Evolutionary conservation across 2,797 vertebrate species (phyloP), one percentile per base, ranked within the genome.

Genomic region (Gila robusta): DNA sequence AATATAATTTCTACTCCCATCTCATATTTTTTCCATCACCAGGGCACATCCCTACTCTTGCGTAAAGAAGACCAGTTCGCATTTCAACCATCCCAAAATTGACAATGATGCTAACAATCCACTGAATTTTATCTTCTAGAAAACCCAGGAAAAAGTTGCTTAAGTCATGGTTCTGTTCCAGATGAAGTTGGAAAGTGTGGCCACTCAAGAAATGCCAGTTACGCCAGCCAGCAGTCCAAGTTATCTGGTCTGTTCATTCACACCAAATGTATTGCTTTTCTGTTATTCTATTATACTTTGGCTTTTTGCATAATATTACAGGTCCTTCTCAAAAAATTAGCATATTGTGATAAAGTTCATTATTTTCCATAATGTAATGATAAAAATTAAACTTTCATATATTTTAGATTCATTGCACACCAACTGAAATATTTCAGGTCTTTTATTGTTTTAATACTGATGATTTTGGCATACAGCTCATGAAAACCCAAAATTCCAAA

Each of bases 191-290:
- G 96, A 76, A 93, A 92, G 8, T 96, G 93, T 76, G 96, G 97
- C 87, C 97, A 99, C 94, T 98, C 97, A 23, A 96, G 98, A 94
- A 98, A 96, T 76, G 95, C 97, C 72, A 99, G 98, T 93, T 93
- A 98, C 87, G 95, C 97, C 87, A 99, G 98, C 90, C 97, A 97
- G 92, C 96, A 97, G 66, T 97, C 98, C 54, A 98, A 97, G 95
- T 93, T 98, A 76, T 98, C 98, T 96, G 98, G 98, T 98, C 95
- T 47, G 82, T 56, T 26, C 26, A n/a, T 66, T 77, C n/a, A 70
- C 14, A 77, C 23, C 26, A 49, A 21, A 70, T 49, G 28, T 76
- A 70, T 67, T 32, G n/a, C 35, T 35, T 83, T 32, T 77, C 16
- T 39, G 0, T 49, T 12, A 19, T 56, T 7, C 16, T 70, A 37